A percentile compares a stretch with the other conserved stretches of the same genome.
phyloP scores from a whole-genome alignment of 1,140 invertebrate species.

The Caenorhabditis remanei region DNA sequence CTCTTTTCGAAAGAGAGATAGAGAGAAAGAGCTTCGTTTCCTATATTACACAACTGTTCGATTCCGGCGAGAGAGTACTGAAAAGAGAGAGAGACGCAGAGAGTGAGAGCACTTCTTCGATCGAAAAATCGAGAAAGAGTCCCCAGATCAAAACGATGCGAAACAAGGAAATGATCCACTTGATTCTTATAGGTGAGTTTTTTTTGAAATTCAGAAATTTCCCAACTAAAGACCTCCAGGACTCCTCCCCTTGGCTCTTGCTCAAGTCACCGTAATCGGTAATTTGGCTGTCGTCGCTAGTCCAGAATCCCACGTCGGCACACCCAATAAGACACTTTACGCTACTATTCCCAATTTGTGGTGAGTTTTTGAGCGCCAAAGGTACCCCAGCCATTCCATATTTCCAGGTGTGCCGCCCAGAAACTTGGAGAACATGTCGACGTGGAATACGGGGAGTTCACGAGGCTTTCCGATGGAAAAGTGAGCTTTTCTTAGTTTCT shows the following conservation, averaged over 20 bases:
- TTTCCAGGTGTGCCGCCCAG: constrained; percentile 55
- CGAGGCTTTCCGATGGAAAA: constrained; percentile 43
- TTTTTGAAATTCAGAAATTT: not conserved
- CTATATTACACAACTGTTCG: constrained; percentile 35
- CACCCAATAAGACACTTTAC: constrained; percentile 25
- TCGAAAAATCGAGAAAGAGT: not conserved
- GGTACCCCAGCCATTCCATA: too few species aligned
- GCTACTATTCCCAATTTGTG: constrained; percentile 43
- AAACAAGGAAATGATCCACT: not conserved
- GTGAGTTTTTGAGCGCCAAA: not conserved
- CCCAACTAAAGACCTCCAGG: not conserved
- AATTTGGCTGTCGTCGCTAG: constrained; percentile 44
- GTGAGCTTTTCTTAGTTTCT: too few species aligned
- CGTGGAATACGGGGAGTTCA: constrained; percentile 55
- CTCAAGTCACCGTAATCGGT: constrained; percentile 24
- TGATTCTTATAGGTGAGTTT: not conserved
- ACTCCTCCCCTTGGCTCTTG: not conserved
- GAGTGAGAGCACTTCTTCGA: not conserved
- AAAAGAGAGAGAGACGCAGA: not conserved
- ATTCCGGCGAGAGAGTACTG: not conserved
- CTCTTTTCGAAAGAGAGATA: not conserved
- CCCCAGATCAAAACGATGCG: not conserved
- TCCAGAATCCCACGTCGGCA: constrained; percentile 25
- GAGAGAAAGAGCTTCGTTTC: not conserved
- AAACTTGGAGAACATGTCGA: constrained; percentile 48